Percentiles rank a stretch among this genome's conserved stretches.
Conservation (phyloP, 2,113 vertebrate species). For the Ibidorhyncha struthersii region DNA sequence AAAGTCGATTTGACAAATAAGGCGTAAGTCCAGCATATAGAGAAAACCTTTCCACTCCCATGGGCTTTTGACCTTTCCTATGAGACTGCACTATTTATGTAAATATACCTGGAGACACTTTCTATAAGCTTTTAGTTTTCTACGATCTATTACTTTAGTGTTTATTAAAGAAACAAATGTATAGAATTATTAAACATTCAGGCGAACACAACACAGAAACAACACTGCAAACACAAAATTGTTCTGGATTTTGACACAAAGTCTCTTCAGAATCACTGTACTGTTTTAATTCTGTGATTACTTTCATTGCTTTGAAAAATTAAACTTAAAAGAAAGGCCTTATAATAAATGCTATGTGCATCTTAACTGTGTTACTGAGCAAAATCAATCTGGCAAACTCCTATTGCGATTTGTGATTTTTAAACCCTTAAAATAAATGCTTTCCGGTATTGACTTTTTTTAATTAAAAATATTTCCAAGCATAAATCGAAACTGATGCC, state of each 20-base stretch:
- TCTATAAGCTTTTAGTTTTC: constrained; percentile 81
- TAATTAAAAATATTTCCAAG: constrained; percentile 72
- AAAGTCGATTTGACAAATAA: constrained; percentile 60
- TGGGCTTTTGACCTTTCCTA: constrained; percentile 71
- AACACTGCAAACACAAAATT: constrained; percentile 27
- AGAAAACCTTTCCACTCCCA: constrained; percentile 51
- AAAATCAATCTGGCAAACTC: constrained; percentile 68
- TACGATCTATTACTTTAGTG: constrained; percentile 75
- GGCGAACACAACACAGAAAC: constrained; percentile 36
- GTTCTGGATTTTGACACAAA: constrained; percentile 42
- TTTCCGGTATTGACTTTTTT: constrained; percentile 71
- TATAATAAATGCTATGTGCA: constrained; percentile 67
- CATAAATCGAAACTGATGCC: constrained; percentile 65
- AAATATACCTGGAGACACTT: constrained; percentile 78
- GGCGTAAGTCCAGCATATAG: neutral
- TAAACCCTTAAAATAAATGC: constrained; percentile 73
- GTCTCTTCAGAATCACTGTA: constrained; percentile 40
- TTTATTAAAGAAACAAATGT: constrained; percentile 76
- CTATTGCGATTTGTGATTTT: constrained; percentile 69
- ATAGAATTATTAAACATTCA: constrained; percentile 69
- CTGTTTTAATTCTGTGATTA: constrained; percentile 60
- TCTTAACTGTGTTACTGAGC: constrained; percentile 58
- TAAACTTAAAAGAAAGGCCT: constrained; percentile 66
- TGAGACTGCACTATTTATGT: constrained; percentile 75
- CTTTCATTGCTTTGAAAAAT: constrained; percentile 66